phyloP scores from a whole-genome alignment of 2,888 invertebrate genomes.

The Neelides folsomi region DNA sequence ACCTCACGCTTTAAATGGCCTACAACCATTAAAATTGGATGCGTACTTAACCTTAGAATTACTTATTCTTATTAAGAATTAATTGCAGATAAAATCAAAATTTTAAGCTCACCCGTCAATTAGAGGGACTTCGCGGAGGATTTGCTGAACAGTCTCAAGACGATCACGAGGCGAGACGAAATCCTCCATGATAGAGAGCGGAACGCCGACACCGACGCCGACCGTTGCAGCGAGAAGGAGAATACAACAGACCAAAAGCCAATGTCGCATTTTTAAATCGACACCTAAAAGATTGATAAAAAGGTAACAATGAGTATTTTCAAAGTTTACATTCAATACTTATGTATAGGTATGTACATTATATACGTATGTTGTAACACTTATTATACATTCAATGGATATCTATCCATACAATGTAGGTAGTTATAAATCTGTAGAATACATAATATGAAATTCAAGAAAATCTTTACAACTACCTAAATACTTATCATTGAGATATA shows the following conservation, averaged over 20 bases:
- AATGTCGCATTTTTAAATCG: constrained; percentile 46
- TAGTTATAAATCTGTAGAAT: no score
- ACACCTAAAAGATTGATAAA: constrained; percentile 19
- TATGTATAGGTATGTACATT: no score
- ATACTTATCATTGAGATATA: no score
- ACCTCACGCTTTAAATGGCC: neutral
- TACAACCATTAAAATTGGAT: neutral
- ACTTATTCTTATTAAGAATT: neutral
- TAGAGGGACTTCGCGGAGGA: constrained; percentile 62
- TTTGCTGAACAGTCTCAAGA: constrained; percentile 55
- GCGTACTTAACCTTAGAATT: neutral
- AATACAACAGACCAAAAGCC: constrained; percentile 62
- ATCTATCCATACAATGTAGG: no score
- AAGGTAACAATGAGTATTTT: constrained; percentile 3
- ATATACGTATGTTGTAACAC: no score
- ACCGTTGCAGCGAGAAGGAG: constrained; percentile 64
- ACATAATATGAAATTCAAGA: no score
- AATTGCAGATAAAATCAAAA: neutral
- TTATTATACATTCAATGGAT: no score
- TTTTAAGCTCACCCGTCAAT: constrained; percentile 49
- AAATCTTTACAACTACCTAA: no score
- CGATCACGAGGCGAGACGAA: constrained; percentile 64
- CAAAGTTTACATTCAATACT: no score
- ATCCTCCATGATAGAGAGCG: constrained; percentile 60
- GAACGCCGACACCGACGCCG: constrained; percentile 55